Base-by-base conservation (phyloP, 1,140 invertebrate species). In the Zaprionus tsacasi region DNA sequence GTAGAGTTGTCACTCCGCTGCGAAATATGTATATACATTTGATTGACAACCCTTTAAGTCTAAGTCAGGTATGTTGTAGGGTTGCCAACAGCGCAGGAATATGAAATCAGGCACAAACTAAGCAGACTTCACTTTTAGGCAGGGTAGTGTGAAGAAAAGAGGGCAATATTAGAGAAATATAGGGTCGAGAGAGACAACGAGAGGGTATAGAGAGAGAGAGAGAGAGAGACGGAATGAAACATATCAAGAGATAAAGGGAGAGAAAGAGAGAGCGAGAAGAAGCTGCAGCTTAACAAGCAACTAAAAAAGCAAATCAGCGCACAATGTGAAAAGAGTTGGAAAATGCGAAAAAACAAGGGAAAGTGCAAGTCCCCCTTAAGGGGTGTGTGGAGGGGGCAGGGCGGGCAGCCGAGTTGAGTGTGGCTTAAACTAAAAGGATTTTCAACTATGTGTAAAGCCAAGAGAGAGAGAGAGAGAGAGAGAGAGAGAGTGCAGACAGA, bases 261-360 rank as follows among this genome's bases (percentile, higher is more conserved):
- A 30, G 1, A 35, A 8, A 48, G 43, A 10, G 45, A 10, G 45
- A 2, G 15, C 12, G 17, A 10, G 45, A 82, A 88, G 80, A 63
- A 78, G 70, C 70, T 70, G 74, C 70, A 79, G 85, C 83, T 87
- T 87, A 87, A 72, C 80, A 78, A 75, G 80, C 83, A 79, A 71
- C 73, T 79, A 76, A 79, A 79, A 79, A 68, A 76, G 73, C 77
- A 88, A 88, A 88, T 81, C 80, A 89, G 76, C 67, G 79, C 77
- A 72, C 71, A 86, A 81, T 86, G 83, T 80, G 77, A 87, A 88
- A 73, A 70, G 72, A 74, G 77, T 70, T 68, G 40, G 65, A 82
- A 73, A 76, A 73, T 17, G 27, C 17, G 25, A 5, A 59, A 43
- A 38, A 33, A 61, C 45, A 63, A 69, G 30, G 48, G 15, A 50